Base-by-base conservation (phyloP, 2,888 invertebrate species). In the Eledone cirrhosa region DNA sequence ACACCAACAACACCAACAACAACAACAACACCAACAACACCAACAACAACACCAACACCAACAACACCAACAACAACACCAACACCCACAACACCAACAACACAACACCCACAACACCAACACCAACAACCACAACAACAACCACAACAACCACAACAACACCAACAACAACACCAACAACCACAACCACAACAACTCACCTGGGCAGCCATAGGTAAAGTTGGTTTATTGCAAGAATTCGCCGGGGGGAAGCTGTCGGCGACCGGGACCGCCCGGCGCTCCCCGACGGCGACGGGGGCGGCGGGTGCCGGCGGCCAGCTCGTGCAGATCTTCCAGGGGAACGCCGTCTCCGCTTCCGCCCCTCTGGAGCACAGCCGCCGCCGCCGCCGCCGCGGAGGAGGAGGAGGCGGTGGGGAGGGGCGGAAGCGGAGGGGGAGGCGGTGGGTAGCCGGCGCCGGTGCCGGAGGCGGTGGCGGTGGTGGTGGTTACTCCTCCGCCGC, bases 311-410 rank as follows among this genome's bases (percentile, higher is more conserved):
- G 27, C 77, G 13, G 79, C 79, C 29, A 84, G 78, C 63, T 82
- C 79, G 13, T 80, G 79, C 47, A 85, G 74, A 75, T 86, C 86
- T 80, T 85, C 86, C 82, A 85, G 85, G 29, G 81, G 82, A 29
- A 83, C 80, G 33, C 77, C 77, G 19, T 80, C 77, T 11, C 78
- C 11, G 65, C 48, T 14, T 22, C 65, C 63, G 33, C 27, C 48
- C 65, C 59, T 53, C 47, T 4, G 31, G 27, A n/a, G 11, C 24
- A 11, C 27, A 33, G 48, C 41, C 67, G 77, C 27, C 78, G 41
- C 41, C 11, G 41, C 2, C 5, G 41, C 41, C 41, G 41, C 41
- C 5, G 41, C 41, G 11, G 41, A 8, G 41, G 41, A 11, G 8
- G 11, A 11, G 41, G 41, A 5, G 41, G 41, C 8, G 8, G 11